Evolutionary conservation across 2,888 invertebrate species (phyloP), one percentile per base, ranked within the genome.

Genomic region (Phania funesta): DNA sequence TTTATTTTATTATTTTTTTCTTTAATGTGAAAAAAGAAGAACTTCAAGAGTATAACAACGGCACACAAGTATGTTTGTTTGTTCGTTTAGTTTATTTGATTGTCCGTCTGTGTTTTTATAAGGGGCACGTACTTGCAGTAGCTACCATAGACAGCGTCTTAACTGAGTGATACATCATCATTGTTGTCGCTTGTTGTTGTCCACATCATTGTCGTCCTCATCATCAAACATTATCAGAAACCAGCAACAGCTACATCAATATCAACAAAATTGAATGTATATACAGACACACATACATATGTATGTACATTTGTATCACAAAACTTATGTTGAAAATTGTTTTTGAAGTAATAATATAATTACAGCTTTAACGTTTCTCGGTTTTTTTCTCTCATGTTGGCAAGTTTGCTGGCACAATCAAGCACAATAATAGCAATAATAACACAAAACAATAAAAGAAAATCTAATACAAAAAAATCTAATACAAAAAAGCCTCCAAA

Each of bases 281-380:
- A n/a, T n/a, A n/a, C n/a, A n/a, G n/a, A n/a, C n/a, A n/a, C n/a
- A n/a, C 4, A 9, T 11, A 9, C 32, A 11, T 2, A 32, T 1
- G 11, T 9, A 32, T 11, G 11, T 9, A 32, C 11, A 11, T 82
- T 52, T 77, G 56, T 79, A 83, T 77, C 81, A 84, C 81, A 85
- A 84, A 84, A 84, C 71, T 84, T 82, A 83, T 84, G 84, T 80
- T 85, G 84, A 83, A 85, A 85, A 85, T 85, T 85, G 85, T 85
- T 85, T 84, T 85, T 85, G 85, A 85, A 83, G 85, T 85, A 85
- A 85, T 85, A 85, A 85, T 85, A 85, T 85, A 85, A 85, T 85
- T 84, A 85, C 82, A 83, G 83, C 84, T 84, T 84, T 79, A 80
- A 82, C 50, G 77, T 65, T 77, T 76, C 65, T 22, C 29, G 16